A percentile compares a stretch with the other conserved stretches of the same genome.
Conservation (phyloP, 2,888 invertebrate genomes). For the Tubulanus polymorphus region DNA sequence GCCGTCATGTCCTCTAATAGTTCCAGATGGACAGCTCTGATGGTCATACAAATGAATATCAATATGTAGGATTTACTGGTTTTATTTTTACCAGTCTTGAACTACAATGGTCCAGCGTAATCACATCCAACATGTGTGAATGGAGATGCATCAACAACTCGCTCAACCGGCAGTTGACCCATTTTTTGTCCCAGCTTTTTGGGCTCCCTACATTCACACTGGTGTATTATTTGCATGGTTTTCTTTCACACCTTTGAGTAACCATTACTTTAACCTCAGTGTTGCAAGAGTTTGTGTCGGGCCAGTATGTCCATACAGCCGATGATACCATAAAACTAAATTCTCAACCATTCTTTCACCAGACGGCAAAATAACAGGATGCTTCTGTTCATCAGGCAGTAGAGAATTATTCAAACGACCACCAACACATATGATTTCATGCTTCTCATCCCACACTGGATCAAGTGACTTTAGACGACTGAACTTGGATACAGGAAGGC, state of each 20-base stretch:
- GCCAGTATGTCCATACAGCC: not conserved
- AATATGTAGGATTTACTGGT: slow-evolving; percentile 1
- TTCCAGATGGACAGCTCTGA: slow-evolving; percentile 3
- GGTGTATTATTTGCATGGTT: not conserved
- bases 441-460: not conserved
- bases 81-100: not conserved
- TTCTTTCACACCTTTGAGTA: not conserved
- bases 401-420: not conserved
- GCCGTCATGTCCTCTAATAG: not conserved
- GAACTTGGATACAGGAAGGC: not conserved
- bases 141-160: not conserved
- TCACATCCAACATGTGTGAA: slow-evolving; percentile 2
- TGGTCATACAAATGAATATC: slow-evolving; percentile 1
- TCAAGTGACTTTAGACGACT: not conserved
- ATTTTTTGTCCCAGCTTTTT: not conserved
- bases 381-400: not conserved
- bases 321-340: not conserved
- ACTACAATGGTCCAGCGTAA: slow-evolving; percentile 3
- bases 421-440: not conserved
- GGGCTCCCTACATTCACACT: not conserved
- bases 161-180: not conserved
- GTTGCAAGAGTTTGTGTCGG: not conserved
- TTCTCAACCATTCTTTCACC: not conserved
- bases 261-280: not conserved
- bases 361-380: not conserved